Evolutionary conservation across 1,140 invertebrate genomes (phyloP), one percentile per base, ranked within the genome.

Genomic region (Brachionus angularis): DNA sequence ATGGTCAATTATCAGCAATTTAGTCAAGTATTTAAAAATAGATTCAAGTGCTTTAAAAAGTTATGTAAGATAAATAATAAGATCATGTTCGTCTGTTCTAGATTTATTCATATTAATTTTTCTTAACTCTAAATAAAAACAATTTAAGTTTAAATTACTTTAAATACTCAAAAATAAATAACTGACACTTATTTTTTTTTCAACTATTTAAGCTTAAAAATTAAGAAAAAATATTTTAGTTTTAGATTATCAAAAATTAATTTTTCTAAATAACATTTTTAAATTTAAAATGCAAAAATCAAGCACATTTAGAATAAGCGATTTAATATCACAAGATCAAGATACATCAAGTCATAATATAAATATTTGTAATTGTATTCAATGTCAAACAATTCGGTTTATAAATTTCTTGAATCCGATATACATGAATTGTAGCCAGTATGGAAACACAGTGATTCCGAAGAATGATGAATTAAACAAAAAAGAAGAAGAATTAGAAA

Each of bases 61-160:
- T 31, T 55, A 33, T 33, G 31, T 58, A 58, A 58, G 23, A 23
- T 52, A 52, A 27, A 52, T 52, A 52, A n/a, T n/a, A 27, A 52
- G 53, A 58, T 58, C 53, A 58, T 58, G 53, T 58, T 58, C 53
- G n/a, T n/a, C n/a, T n/a, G n/a, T n/a, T n/a, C n/a, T n/a, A n/a
- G n/a, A n/a, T n/a, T n/a, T n/a, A n/a, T n/a, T n/a, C n/a, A n/a
- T n/a, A n/a, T n/a, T n/a, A 39, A 39, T 18, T 39, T 58, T 25
- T 29, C 21, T 12, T 39, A 58, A 58, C 39, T 39, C 53, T 58
- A 39, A 29, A 39, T 58, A 58, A 58, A 58, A 58, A 58, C 53
- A 58, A 58, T 58, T 33, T 23, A 58, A 42, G n/a, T n/a, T n/a
- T n/a, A n/a, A n/a, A n/a, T n/a, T n/a, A n/a, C n/a, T n/a, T n/a